Evolutionary conservation across 2,888 invertebrate species (phyloP), one percentile per base, ranked within the genome.

Genomic region (Tinea trinotella): DNA sequence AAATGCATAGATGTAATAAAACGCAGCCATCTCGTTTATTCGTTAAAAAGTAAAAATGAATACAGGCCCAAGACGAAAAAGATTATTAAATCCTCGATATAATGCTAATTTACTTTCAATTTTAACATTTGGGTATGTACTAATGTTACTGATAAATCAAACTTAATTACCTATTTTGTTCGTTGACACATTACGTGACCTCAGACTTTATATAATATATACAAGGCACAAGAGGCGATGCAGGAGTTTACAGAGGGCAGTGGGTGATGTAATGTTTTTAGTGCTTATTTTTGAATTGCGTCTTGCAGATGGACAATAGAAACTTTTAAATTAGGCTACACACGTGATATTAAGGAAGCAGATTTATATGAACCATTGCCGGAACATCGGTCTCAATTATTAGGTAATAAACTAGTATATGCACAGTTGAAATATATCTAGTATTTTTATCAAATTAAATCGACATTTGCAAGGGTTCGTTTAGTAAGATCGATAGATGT

Each of bases 301-400:
- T 58, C 60, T 69, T 77, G 54, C 72, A 93, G 93, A 66, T 93
- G 92, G 89, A 88, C 92, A 0, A 70, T 91, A 55, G 90, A 90
- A 61, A 89, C 90, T 1, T 92, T 93, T 64, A 88, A 89, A 68
- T 79, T 89, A 57, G 93, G 93, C 13, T 90, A 89, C 63, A 89
- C 82, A 57, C 83, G 89, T 44, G 92, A 92, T 61, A 85, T 93
- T 52, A 89, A 89, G 65, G 87, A 90, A 52, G 69, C 80, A 7
- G 93, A 93, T 70, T 75, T 93, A 2, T 90, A 89, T 60, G 88
- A 88, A 59, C 90, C 92, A 3, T 70, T 93, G 15, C 87, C 88
- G 15, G 91, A 91, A 62, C 93, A 93, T 71, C 88, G 88, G 56
- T 92, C 93, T 1, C 86, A 88, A 67, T 57, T 75, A 48, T 64